Evolutionary conservation across 1,140 invertebrate genomes (phyloP), one percentile per base, ranked within the genome.

Genomic region (Penaeus japonicus): DNA sequence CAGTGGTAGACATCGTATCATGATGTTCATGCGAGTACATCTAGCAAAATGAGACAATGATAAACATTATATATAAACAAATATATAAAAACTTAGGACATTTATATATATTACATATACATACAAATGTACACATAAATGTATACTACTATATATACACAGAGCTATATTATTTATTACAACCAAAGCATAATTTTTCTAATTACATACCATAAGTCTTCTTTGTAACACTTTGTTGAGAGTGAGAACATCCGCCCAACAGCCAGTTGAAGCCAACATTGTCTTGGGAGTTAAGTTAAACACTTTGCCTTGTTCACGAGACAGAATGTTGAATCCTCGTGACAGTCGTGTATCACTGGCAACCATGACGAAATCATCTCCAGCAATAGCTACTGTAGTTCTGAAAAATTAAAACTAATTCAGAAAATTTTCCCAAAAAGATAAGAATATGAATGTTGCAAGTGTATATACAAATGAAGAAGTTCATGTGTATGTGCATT

Each of bases 161-260:
- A n/a, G n/a, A n/a, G n/a, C n/a, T n/a, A n/a, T n/a, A n/a, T n/a
- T 15, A 47, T 47, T 47, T 47, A 1, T 47, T 47, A 7, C 47
- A 47, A 15, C 5, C 2, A 7, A 47, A 47, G 15, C 10, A 47
- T 0, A 47, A 7, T n/a, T 85, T 85, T 24, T 59, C 90, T 20
- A 47, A 89, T 57, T 86, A 87, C 83, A 92, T 92, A 96, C 95
- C 94, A 96, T 96, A 94, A 99, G 95, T 89, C 97, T 95, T 89
- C 97, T 96, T 90, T 96, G 93, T 47, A 99, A 92, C 84, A 98
- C 93, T 90, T 97, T 95, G 7, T 96, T 97, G 7, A 99, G 93
- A 30, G 98, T 98, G 2, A 99, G 93, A n/a, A 97, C 96, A 94
- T 99, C 99, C 91, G 98, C 98, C 97, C 99, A 99, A 93, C 99